Evolutionary conservation across 2,888 invertebrate species (phyloP).

Genomic region (Rotaria macrura): DNA sequence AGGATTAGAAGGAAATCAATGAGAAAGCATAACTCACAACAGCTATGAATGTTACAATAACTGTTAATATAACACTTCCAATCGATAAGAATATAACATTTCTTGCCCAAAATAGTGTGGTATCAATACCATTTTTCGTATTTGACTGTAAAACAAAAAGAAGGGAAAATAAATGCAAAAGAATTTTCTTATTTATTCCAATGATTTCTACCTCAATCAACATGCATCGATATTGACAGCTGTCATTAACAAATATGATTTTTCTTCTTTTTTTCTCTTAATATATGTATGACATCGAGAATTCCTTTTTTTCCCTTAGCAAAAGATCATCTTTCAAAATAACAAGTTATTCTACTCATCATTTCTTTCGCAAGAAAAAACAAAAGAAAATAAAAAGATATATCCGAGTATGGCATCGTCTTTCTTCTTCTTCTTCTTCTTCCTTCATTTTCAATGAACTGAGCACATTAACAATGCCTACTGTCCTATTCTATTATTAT

Average conservation of each 20-base stretch:
- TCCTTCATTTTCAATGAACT: not conserved
- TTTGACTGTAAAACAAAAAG: not conserved
- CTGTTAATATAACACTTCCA: not conserved
- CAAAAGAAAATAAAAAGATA: not conserved
- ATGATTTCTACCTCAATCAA: not conserved
- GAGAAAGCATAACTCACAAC: not conserved
- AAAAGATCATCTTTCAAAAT: not conserved
- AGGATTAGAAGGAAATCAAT: not conserved
- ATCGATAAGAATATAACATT: not conserved
- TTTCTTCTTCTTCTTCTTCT: not conserved
- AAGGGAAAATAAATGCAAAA: not conserved
- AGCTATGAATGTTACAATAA: not conserved
- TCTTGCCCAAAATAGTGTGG: not conserved
- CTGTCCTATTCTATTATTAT: not conserved
- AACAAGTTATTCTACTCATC: not conserved
- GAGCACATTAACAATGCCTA: not conserved
- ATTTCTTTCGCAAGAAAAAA: not conserved
- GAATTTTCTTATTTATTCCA: not conserved
- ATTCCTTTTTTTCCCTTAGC: not conserved
- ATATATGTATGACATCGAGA: not conserved
- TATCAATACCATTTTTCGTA: not conserved
- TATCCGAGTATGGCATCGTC: not conserved
- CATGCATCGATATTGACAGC: not conserved
- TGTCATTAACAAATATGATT: not conserved
- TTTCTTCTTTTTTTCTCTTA: not conserved